Evolutionary conservation across 2,888 invertebrate genomes (phyloP).

Genomic region (Sympetrum striolatum): DNA sequence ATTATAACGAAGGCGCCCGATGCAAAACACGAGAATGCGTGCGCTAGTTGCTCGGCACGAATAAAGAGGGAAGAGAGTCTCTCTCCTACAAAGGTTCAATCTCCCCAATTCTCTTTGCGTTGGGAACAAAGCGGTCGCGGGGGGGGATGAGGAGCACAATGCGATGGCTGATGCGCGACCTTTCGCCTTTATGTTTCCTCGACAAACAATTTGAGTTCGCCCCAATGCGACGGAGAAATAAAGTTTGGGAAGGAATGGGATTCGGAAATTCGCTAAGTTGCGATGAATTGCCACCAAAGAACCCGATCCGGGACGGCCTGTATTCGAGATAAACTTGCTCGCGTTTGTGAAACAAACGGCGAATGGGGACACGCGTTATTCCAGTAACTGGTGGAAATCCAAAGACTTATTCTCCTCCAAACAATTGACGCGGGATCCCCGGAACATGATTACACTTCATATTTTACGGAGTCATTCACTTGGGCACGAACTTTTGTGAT

Average conservation of each 20-base stretch:
- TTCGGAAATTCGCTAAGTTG: background rate
- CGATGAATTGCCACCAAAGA: background rate
- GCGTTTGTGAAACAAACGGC: too few species aligned
- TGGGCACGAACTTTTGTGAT: too few species aligned
- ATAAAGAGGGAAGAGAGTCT: background rate
- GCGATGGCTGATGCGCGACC: background rate
- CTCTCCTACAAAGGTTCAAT: background rate
- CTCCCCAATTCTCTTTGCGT: background rate
- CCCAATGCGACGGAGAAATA: background rate
- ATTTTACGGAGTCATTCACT: too few species aligned
- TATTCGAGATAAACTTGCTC: too few species aligned
- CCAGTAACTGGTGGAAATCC: too few species aligned
- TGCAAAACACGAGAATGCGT: background rate
- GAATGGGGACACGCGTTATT: too few species aligned
- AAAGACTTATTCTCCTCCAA: too few species aligned
- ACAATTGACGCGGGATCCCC: too few species aligned
- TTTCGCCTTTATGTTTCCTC: background rate
- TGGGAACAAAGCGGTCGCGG: background rate
- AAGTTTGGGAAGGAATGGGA: background rate
- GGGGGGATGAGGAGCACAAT: constrained; percentile 10
- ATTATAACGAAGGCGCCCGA: background rate
- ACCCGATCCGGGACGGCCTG: too few species aligned
- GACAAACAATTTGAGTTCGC: constrained; percentile 5
- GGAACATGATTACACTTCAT: too few species aligned
- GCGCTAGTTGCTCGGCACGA: background rate